Percentiles rank a stretch among this genome's conserved stretches.
phyloP scores from a whole-genome alignment of 2,797 vertebrate genomes.

The Psittacula derbiana region DNA sequence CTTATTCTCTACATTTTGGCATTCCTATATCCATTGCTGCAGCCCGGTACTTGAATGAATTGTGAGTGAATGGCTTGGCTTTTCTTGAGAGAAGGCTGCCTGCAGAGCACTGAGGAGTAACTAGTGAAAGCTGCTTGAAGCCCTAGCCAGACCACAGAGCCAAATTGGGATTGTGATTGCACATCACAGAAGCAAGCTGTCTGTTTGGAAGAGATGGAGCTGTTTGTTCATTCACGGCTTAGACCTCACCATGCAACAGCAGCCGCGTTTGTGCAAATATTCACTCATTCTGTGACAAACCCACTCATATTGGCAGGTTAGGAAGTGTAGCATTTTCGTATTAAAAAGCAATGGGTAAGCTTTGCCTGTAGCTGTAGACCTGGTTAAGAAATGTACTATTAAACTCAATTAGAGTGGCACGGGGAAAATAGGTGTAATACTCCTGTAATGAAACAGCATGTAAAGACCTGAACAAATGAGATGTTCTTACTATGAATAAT shows the following conservation, averaged over 20 bases:
- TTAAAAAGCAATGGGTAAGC: background rate
- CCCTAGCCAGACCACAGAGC: background rate
- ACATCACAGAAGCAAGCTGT: background rate
- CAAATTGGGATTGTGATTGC: background rate
- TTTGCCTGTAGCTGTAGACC: background rate
- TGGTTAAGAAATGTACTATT: background rate
- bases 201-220: background rate
- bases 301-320: background rate
- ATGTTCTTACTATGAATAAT: background rate
- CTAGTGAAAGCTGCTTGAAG: background rate
- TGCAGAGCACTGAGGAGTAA: background rate
- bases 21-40: background rate
- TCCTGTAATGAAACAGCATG: background rate
- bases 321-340: background rate
- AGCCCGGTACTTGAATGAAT: background rate
- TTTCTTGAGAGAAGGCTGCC: background rate
- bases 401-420: background rate
- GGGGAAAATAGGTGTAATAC: background rate
- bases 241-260: background rate
- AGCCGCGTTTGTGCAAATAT: background rate
- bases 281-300: background rate
- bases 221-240: background rate
- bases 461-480: background rate
- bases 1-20: background rate
- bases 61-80: background rate